Evolutionary conservation across 2,888 invertebrate species (phyloP), one percentile per base, ranked within the genome.

Genomic region (Lasius platythorax): DNA sequence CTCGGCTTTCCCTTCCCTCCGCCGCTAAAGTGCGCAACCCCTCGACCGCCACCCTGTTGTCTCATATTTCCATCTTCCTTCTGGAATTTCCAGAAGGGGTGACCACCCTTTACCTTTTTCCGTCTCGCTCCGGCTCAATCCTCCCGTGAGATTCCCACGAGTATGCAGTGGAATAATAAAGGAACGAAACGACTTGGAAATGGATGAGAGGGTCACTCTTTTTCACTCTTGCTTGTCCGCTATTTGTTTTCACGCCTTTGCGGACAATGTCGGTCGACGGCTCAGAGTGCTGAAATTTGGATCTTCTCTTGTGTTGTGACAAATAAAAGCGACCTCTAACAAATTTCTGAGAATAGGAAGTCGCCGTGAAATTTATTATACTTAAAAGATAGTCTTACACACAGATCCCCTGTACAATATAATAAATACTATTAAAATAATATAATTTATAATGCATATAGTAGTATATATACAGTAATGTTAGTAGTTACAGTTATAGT

Each of bases 111-210:
- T 9, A 28, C 53, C 63, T 12, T n/a, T 33, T 53, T 56, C 8
- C 50, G 53, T 53, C 53, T 66, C 53, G 12, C 58, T 5, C 9
- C 68, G n/a, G 23, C n/a, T 33, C 46, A 18, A 23, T 46, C 53
- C 64, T 43, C 53, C 8, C 9, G 63, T 53, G 30, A 63, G 74
- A 81, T 72, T 82, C 83, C 75, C 79, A 23, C 61, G 85, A 82
- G 87, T 82, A 88, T 85, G 84, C 85, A 63, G 78, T 78, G 85
- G 79, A 85, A 87, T 88, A 89, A 91, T 88, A 88, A 90, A 89
- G 87, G 87, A 87, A 81, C 66, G 84, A 67, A 82, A 86, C 83
- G 83, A 90, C 86, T 86, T 89, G 82, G 75, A 86, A 85, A 84
- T 73, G 56, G 79, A 89, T 67, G 85, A 78, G 85, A 78, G 64